Conservation (phyloP, 2,113 vertebrate species). For the Cyprinodon brontotheroides region DNA sequence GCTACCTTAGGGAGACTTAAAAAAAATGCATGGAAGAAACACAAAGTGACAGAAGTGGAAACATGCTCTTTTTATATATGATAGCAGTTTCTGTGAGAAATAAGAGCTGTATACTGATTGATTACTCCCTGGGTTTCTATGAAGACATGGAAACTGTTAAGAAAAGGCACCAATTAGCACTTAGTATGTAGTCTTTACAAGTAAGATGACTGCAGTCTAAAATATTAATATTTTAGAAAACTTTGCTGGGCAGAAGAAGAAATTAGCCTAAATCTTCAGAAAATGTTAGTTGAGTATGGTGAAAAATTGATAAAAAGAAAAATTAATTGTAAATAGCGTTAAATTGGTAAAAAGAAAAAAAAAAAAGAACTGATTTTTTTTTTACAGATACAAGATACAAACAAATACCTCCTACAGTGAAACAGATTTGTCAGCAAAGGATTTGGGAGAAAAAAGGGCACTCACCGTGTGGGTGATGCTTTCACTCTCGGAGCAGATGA, state of each 20-base stretch:
- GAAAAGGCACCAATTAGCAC: neutral
- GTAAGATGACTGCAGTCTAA: conserved; percentile 1
- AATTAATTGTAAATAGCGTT: neutral
- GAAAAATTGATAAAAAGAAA: conserved; percentile 31
- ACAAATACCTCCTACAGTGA: conserved; percentile 16
- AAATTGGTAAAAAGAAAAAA: neutral
- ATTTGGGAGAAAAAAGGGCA: conserved; percentile 24
- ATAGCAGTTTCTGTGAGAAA: conserved; percentile 18
- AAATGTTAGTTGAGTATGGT: neutral
- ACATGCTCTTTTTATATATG: conserved; percentile 18
- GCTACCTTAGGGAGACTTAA: conserved; percentile 47
- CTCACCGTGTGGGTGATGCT: conserved; percentile 58
- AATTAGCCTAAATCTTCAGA: neutral
- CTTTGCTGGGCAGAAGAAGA: neutral
- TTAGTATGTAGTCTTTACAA: conserved; percentile 11
- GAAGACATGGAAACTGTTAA: neutral
- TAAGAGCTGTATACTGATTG: neutral
- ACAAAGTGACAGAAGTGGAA: conserved; percentile 52
- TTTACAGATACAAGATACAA: neutral
- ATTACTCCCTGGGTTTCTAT: neutral
- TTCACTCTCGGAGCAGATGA: conserved; percentile 29
- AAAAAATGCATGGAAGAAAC: conserved; percentile 26
- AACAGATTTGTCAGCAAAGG: neutral
- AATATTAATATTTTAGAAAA: neutral
- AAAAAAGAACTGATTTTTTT: neutral